Percentiles rank a stretch among this genome's conserved stretches.
These are phyloP conservation scores for Apamea epomidion DNA, from an alignment of 2,888 invertebrate genomes.

Conservation along the genomic window DNA sequence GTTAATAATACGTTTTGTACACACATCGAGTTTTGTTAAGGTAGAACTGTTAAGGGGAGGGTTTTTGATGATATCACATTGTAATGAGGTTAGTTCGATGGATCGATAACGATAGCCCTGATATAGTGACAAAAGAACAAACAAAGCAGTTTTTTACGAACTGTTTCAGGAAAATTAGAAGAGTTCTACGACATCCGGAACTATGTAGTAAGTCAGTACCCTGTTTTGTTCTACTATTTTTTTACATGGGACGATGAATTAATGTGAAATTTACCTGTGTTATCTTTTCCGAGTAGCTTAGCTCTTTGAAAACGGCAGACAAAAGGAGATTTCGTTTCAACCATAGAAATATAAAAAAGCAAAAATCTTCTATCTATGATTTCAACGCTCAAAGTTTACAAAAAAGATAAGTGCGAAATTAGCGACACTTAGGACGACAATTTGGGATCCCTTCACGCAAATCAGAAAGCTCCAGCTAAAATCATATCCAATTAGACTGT, in stretches of 20 bases:
- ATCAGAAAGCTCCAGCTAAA: background rate
- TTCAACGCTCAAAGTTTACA: background rate
- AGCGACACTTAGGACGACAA: background rate
- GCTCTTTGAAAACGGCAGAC: background rate
- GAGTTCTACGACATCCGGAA: background rate
- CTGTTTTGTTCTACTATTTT: background rate
- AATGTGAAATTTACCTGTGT: background rate
- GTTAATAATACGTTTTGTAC: constrained; percentile 64
- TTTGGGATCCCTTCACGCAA: background rate
- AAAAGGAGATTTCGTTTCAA: background rate
- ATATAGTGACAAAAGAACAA: background rate
- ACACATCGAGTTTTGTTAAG: constrained; percentile 48
- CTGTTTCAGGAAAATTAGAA: background rate
- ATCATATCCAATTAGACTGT: constrained; percentile 3
- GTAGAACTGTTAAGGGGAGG: constrained; percentile 56
- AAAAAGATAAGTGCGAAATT: background rate
- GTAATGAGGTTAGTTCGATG: background rate
- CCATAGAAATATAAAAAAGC: background rate
- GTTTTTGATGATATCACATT: constrained; percentile 9
- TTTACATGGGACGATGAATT: background rate
- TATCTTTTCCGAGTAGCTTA: background rate
- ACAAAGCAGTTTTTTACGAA: background rate
- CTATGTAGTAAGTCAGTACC: background rate
- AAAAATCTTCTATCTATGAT: background rate
- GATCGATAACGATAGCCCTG: constrained; percentile 11